Percentiles rank a stretch among this genome's conserved stretches.
These are phyloP conservation scores for Dendropsophus ebraccatus DNA, from an alignment of 2,113 vertebrate genomes.

Conservation along the genomic window DNA sequence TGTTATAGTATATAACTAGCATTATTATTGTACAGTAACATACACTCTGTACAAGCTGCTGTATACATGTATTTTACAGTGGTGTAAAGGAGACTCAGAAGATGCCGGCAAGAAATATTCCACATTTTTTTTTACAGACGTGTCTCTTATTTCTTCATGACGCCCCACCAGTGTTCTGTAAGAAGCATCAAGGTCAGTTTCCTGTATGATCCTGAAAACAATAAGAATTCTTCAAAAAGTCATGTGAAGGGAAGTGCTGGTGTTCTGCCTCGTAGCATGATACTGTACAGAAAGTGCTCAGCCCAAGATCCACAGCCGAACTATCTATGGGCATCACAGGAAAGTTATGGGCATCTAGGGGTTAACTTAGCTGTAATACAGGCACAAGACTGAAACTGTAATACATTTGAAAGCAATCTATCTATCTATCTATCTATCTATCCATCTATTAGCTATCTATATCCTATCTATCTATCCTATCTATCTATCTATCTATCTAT, in stretches of 20 bases:
- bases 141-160: background rate
- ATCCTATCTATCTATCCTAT: background rate
- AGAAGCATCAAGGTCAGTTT: slow-evolving; percentile 37
- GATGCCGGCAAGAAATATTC: background rate
- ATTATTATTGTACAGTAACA: too few relatives aligned
- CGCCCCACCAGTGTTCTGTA: background rate
- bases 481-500: background rate
- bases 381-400: too few relatives aligned
- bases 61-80: background rate
- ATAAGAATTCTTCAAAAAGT: slow-evolving; percentile 34
- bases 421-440: slow-evolving; percentile 5
- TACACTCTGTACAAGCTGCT: background rate
- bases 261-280: slow-evolving; percentile 6
- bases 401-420: too few relatives aligned
- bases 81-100: background rate
- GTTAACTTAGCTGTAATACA: too few relatives aligned
- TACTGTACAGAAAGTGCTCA: background rate
- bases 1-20: too few relatives aligned
- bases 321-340: background rate
- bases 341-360: background rate
- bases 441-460: background rate
- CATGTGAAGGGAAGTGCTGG: slow-evolving; percentile 50
- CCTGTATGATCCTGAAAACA: slow-evolving; percentile 41
- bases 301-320: background rate
- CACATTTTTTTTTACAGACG: slow-evolving; percentile 6